Base-by-base conservation (phyloP, 2,888 invertebrate genomes). In the Branchinecta sandiegonensis region DNA sequence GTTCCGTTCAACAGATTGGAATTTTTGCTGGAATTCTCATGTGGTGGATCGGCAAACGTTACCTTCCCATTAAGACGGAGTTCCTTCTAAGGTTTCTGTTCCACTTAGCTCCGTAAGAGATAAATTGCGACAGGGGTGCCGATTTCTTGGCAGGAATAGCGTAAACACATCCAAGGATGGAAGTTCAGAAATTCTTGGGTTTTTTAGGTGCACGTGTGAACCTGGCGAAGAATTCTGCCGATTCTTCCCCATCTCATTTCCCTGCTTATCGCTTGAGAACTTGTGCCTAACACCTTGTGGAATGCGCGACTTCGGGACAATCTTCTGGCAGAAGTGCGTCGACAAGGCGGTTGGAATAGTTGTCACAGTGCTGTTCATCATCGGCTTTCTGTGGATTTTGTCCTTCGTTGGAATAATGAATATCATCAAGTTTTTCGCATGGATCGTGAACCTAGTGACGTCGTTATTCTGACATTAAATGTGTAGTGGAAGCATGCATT, bases 331-430 rank as follows among this genome's bases (percentile, higher is more conserved):
- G 17, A 56, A 56, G 17, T 56, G 14, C 17, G 56, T 56, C 14
- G 56, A 56, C n/a, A 56, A 56, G 17, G 17, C 17, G 8, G 56
- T 17, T 56, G 56, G 56, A 14, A 17, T 56, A 9, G 8, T 56
- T 14, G 56, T 56, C n/a, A 56, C 56, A 8, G n/a, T 56, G 17
- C 14, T 56, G 56, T 56, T 56, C 14, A 56, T 56, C n/a, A 56
- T 56, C n/a, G 8, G n/a, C 8, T 56, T 56, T 17, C 17, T 56
- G n/a, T 56, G 56, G 56, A 56, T 56, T 7, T 17, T 56, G 14
- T 56, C 56, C 14, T 56, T 56, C 56, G 56, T 56, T 56, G 56
- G 56, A 56, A 56, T 56, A 56, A 14, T 17, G n/a, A 56, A 56
- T 17, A 56, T 56, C n/a, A 56, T 56, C 10, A 56, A 56, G 17